phyloP scores from a whole-genome alignment of 1,140 invertebrate genomes.

The Halictus rubicundus region DNA sequence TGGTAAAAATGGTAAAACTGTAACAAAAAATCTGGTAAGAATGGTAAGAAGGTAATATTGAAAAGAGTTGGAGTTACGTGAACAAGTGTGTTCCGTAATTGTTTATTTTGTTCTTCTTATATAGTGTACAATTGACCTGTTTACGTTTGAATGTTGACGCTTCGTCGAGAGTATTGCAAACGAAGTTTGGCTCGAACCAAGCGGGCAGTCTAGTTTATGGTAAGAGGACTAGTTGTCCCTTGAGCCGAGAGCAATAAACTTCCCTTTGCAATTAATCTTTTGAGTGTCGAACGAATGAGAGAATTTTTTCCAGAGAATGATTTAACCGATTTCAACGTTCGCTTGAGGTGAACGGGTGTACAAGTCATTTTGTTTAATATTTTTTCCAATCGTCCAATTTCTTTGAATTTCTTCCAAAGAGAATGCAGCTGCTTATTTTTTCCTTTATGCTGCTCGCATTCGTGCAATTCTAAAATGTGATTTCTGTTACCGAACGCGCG shows the following conservation, averaged over 20 bases:
- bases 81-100: not conserved
- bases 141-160: not conserved
- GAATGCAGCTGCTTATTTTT: not conserved
- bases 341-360: too few species aligned
- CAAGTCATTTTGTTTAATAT: too few species aligned
- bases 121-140: not conserved
- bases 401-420: not conserved
- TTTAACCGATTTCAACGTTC: not conserved
- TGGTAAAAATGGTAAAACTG: not conserved
- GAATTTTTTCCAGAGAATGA: not conserved
- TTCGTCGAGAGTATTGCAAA: not conserved
- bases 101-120: not conserved
- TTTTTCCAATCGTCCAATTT: not conserved
- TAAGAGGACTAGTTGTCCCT: conserved; percentile 31
- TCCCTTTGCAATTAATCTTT: not conserved
- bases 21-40: not conserved
- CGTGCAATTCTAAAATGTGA: not conserved
- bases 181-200: conserved; percentile 11
- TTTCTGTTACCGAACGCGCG: not conserved
- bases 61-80: not conserved
- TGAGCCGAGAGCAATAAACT: not conserved
- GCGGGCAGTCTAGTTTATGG: conserved; percentile 22
- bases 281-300: not conserved
- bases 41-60: conserved; percentile 22
- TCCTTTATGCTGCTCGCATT: not conserved